Conservation (phyloP, 2,113 vertebrate genomes). For the Ovibos moschatus region DNA sequence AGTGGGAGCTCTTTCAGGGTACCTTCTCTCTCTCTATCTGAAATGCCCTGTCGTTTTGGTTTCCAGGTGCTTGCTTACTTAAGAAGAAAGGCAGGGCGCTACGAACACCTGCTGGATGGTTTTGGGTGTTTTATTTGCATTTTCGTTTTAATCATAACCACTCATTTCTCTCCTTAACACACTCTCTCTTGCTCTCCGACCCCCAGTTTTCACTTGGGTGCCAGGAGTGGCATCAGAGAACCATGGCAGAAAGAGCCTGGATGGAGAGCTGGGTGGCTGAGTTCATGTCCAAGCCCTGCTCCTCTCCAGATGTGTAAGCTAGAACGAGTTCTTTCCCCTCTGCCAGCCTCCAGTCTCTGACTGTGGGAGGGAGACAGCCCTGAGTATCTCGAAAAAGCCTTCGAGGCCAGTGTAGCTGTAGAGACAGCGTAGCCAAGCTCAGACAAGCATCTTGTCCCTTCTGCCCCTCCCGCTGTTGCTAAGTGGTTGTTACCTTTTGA, state of each 20-base stretch:
- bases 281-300: rapidly evolving
- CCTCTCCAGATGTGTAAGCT: neutral
- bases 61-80: neutral
- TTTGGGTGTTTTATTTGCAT: neutral
- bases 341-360: neutral
- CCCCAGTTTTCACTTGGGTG: neutral
- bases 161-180: neutral
- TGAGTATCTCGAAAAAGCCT: rapidly evolving
- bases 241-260: neutral
- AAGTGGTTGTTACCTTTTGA: neutral
- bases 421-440: neutral
- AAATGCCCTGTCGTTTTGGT: neutral
- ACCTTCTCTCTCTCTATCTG: neutral
- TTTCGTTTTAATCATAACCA: neutral
- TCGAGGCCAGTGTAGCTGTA: rapidly evolving
- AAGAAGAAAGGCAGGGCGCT: neutral
- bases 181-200: neutral
- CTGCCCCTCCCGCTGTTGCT: neutral
- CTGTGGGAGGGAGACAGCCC: neutral
- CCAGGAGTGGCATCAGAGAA: rapidly evolving
- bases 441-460: rapidly evolving
- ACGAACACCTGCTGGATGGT: neutral
- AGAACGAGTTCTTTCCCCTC: rapidly evolving
- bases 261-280: rapidly evolving
- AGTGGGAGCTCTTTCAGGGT: rapidly evolving